phyloP scores from a whole-genome alignment of 1,140 invertebrate species.

The Pseudomyrmex dendroicus region DNA sequence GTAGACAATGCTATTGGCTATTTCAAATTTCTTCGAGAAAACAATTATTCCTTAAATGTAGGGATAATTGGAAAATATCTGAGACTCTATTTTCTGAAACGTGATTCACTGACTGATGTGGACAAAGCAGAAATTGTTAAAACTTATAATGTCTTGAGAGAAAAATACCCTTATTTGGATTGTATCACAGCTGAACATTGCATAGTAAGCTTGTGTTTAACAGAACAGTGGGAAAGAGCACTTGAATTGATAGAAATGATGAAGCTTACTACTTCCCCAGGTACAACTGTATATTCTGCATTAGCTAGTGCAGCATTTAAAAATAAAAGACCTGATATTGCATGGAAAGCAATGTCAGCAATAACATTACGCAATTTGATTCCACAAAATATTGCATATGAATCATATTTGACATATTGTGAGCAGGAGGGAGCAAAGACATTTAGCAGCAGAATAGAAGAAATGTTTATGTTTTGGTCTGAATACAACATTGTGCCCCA shows the following conservation, averaged over 20 bases:
- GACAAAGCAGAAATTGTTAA: constrained; percentile 86
- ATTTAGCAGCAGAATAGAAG: constrained; percentile 81
- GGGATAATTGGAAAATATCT: constrained; percentile 86
- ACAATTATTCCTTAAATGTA: constrained; percentile 84
- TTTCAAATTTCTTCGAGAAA: constrained; percentile 85
- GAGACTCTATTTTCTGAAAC: constrained; percentile 81
- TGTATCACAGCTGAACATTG: constrained; percentile 85
- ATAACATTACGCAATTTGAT: constrained; percentile 66
- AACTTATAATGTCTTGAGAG: constrained; percentile 85
- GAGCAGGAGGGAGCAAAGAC: constrained; percentile 72
- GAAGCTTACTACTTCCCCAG: constrained; percentile 80
- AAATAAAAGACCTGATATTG: constrained; percentile 85
- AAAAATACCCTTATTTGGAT: constrained; percentile 87
- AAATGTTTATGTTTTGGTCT: constrained; percentile 83
- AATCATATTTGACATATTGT: constrained; percentile 84
- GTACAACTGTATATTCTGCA: constrained; percentile 79
- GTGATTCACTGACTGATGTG: constrained; percentile 77
- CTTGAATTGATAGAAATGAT: constrained; percentile 87
- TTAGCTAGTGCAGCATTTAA: constrained; percentile 86
- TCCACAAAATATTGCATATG: constrained; percentile 76
- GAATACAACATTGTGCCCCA: constrained; percentile 63
- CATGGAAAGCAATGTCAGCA: constrained; percentile 85
- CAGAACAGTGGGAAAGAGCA: constrained; percentile 87
- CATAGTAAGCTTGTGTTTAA: constrained; percentile 87
- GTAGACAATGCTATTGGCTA: constrained; percentile 86